Base-by-base conservation (phyloP, 2,113 vertebrate species). In the Clupea harengus region DNA sequence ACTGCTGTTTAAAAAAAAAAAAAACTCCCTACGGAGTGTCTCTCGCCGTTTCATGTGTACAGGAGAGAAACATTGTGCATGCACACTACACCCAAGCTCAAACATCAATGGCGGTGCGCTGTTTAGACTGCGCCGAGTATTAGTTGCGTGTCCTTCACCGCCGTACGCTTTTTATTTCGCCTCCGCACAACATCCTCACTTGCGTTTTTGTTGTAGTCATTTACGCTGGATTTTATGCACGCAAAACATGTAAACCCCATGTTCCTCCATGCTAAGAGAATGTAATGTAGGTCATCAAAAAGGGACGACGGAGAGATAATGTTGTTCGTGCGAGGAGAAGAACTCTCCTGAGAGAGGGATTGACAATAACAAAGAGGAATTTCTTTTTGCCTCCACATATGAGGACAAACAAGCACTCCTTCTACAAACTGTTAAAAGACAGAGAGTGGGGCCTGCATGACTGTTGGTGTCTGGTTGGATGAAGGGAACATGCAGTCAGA, bases 281-380 rank as follows among this genome's bases (percentile, higher is more conserved):
- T 92, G 92, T 94, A 93, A 95, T 94, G 91, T 94, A 93, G 92
- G 90, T 93, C 92, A 93, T 95, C 93, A 95, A 94, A 93, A 93
- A 85, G 88, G 91, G 87, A 82, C 86, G 89, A 88, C 91, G 92
- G 90, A 90, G 89, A 87, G 90, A 49, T 46, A 88, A 86, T 87
- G 91, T 92, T 93, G 92, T 93, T 94, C 93, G 87, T 84, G 72
- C 72, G 91, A 90, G 91, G 88, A 81, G 28, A 86, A 90, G 78
- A 82, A 91, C 84, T 89, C 92, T 92, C 91, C 72, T 47, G 91
- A 94, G 93, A 83, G 87, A 60, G 54, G 54, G 22, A 91, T 85
- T 91, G 90, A 91, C 90, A 91, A 84, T n/a, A 86, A 86, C 90
- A 87, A 91, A 90, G 18, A 86, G 89, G 88, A 22, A 46, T 84